A percentile compares a stretch with the other conserved stretches of the same genome.
These are phyloP conservation scores for Lagothrix lagotricha DNA, from an alignment of 2,797 vertebrate species.

Conservation along the genomic window DNA sequence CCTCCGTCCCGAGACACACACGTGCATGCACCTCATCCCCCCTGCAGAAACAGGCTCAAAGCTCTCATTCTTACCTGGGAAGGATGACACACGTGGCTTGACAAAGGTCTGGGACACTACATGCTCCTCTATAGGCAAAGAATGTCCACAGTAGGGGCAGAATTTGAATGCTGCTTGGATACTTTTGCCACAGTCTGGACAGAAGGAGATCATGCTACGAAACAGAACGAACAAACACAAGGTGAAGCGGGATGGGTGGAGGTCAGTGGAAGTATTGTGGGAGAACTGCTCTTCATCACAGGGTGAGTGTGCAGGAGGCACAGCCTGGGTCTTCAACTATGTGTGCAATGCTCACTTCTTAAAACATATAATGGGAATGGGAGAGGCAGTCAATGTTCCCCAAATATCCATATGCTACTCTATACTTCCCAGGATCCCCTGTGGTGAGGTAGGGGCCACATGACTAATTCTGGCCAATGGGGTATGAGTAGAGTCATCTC, in stretches of 20 bases:
- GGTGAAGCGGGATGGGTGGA: neutral
- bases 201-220: slow-evolving; percentile 89
- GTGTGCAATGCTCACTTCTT: neutral
- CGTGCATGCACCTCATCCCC: neutral
- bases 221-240: neutral
- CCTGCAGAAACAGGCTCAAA: neutral
- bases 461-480: neutral
- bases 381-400: neutral
- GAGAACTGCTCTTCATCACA: neutral
- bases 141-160: slow-evolving; percentile 91
- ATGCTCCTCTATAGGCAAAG: slow-evolving; percentile 79
- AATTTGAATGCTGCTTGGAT: slow-evolving; percentile 89
- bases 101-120: neutral
- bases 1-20: neutral
- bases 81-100: neutral
- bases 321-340: neutral
- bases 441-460: neutral
- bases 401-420: neutral
- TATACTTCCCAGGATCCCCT: neutral
- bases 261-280: neutral
- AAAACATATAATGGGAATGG: too few relatives aligned
- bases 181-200: slow-evolving; percentile 91
- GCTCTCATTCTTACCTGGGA: slow-evolving; percentile 50
- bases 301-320: neutral
- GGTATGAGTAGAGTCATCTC: neutral